Evolutionary conservation across 2,888 invertebrate genomes (phyloP), one percentile per base, ranked within the genome.

Genomic region (Oithona nana): DNA sequence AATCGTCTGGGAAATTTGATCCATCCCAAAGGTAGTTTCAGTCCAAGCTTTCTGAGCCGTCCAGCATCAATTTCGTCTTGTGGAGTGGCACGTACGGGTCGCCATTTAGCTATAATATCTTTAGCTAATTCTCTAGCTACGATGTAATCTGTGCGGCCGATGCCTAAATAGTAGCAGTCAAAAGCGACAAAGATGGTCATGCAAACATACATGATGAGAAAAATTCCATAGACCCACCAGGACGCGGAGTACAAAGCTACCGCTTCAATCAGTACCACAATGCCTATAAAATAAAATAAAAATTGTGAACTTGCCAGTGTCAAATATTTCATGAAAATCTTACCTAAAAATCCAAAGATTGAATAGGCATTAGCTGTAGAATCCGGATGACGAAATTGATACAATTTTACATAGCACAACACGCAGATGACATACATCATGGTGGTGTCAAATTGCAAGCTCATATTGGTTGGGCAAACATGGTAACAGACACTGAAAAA

Each of bases 371-470:
- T 59, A 3, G 59, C 59, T 1, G 48, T 59, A 4, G 59, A 48
- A 50, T 59, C 59, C 13, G 59, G 59, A 50, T 59, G 59, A 1
- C 59, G 59, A 26, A 59, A 59, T 28, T 59, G 59, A 28, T 59
- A 59, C 24, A 59, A 22, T 24, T 59, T 59, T 24, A 59, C 49
- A 22, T 22, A 48, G 8, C 48, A 48, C 16, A 59, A 29, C 48
- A 50, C 28, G 26, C 59, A 59, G n/a, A 59, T 59, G 48, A 59
- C 29, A 3, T 59, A 59, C 59, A 59, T 59, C 59, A 59, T 59
- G 20, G 59, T 59, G 4, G 59, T 50, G 28, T 59, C 59, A 4
- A 59, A 59, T 48, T 59, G 59, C 6, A 59, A 50, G 24, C 48
- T 48, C n/a, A 49, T 20, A 50, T 59, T 59, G 49, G 59, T 59